phyloP scores from a whole-genome alignment of 1,140 invertebrate species.

The Drosophila cardini region DNA sequence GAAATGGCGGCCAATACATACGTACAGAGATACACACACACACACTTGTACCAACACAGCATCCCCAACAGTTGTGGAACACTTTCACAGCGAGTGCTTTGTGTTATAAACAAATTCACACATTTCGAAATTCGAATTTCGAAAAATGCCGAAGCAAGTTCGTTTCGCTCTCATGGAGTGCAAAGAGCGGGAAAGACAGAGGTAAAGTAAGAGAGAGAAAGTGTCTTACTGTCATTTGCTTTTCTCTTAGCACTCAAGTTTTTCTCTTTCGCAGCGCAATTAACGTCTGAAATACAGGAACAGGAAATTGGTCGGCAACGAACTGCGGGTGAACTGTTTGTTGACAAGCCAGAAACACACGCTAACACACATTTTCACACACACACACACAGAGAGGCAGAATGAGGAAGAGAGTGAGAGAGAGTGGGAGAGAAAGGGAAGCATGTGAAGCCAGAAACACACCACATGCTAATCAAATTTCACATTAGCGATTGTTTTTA shows the following conservation, averaged over 20 bases:
- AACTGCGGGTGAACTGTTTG: constrained; percentile 36
- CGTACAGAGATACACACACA: constrained; percentile 15
- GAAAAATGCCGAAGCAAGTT: constrained; percentile 52
- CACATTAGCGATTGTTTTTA: constrained; percentile 38
- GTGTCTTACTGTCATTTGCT: background rate
- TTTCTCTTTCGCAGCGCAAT: constrained; percentile 18
- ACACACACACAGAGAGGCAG: background rate
- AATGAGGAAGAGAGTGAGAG: background rate
- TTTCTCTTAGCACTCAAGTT: constrained; percentile 27
- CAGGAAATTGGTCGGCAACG: constrained; percentile 43
- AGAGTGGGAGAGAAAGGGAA: background rate
- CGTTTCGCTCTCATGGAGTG: background rate
- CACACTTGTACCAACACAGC: constrained; percentile 15
- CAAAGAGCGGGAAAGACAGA: background rate
- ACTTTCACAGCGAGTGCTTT: constrained; percentile 19
- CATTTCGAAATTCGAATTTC: constrained; percentile 79
- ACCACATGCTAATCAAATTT: constrained; percentile 47
- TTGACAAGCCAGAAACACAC: constrained; percentile 40
- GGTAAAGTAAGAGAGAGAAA: constrained; percentile 25
- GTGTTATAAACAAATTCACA: constrained; percentile 77
- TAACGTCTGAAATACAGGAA: constrained; percentile 9
- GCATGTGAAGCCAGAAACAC: background rate
- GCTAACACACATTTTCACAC: constrained; percentile 3
- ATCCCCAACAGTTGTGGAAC: constrained; percentile 19
- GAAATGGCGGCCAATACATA: constrained; percentile 56